A percentile compares a stretch with the other conserved stretches of the same genome.
Evolutionary conservation across 2,888 invertebrate species (phyloP).

Genomic region (Tolmerus cingulatus): DNA sequence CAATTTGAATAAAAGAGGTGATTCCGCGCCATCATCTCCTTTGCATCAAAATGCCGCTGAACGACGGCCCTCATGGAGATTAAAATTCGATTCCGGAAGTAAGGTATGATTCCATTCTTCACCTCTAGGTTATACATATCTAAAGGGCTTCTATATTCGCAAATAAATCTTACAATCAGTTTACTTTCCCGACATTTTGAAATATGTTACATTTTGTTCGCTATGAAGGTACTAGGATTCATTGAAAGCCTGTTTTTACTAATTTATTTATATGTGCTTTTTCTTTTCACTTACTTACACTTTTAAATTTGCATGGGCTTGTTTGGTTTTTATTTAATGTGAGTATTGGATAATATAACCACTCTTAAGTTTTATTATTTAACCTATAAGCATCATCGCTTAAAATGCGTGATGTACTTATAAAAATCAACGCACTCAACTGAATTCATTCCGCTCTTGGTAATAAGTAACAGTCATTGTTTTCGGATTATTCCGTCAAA

Average conservation of each 20-base stretch:
- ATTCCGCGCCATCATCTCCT: conserved; percentile 51
- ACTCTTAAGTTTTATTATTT: not conserved
- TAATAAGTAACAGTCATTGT: no score
- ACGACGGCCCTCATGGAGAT: conserved; percentile 90
- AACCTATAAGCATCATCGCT: no score
- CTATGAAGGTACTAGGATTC: not conserved
- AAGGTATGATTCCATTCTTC: conserved; percentile 71
- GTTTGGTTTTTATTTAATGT: not conserved
- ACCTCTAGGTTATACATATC: not conserved
- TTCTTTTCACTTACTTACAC: not conserved
- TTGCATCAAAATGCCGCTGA: conserved; percentile 64
- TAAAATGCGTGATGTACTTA: no score
- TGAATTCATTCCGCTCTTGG: no score
- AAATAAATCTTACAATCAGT: not conserved
- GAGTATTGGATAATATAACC: not conserved
- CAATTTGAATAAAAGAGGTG: conserved; percentile 38
- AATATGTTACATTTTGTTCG: not conserved
- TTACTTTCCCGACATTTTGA: conserved; percentile 4
- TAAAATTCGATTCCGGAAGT: conserved; percentile 87
- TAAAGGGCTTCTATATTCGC: not conserved
- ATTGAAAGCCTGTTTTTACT: not conserved
- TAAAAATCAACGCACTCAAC: no score
- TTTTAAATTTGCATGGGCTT: not conserved
- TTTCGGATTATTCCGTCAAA: no score
- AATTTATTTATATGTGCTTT: not conserved